Conservation (phyloP, 2,888 invertebrate genomes). For the Drosophila kanekoi region DNA sequence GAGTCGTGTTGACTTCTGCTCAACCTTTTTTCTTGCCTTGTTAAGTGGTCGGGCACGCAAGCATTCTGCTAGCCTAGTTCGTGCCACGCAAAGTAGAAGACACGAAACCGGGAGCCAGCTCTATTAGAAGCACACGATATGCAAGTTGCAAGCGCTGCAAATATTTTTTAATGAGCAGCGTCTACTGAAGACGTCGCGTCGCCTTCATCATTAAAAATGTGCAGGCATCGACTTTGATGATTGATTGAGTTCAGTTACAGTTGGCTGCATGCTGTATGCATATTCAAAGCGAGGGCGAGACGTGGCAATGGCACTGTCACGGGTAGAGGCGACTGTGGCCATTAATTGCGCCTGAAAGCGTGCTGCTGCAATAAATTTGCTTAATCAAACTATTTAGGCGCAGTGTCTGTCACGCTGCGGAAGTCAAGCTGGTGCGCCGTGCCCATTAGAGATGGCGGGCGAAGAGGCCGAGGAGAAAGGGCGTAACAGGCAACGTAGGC, state of each 20-base stretch:
- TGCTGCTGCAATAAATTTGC: constrained; percentile 69
- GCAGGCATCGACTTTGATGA: constrained; percentile 56
- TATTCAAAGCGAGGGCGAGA: no score
- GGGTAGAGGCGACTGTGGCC: constrained; percentile 15
- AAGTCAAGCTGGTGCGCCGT: constrained; percentile 66
- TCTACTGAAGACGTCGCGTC: constrained; percentile 31
- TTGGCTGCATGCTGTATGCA: constrained; percentile 25
- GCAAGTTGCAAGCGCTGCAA: constrained; percentile 34
- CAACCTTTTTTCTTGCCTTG: no score
- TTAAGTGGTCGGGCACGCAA: no score
- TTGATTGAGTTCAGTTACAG: constrained; percentile 60
- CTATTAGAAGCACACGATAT: constrained; percentile 5
- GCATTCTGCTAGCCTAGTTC: background rate
- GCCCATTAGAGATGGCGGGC: constrained; percentile 32
- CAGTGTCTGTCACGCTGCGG: constrained; percentile 61
- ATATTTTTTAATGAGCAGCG: constrained; percentile 63
- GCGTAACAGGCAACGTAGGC: background rate
- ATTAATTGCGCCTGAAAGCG: constrained; percentile 65
- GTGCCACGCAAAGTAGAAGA: constrained; percentile 10
- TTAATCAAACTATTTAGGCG: constrained; percentile 75
- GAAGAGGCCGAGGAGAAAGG: background rate
- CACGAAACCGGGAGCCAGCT: background rate
- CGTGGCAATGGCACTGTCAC: no score
- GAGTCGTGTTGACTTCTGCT: no score
- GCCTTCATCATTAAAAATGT: constrained; percentile 62